Evolutionary conservation across 2,888 invertebrate species (phyloP).

Genomic region (Synergus umbraculus): DNA sequence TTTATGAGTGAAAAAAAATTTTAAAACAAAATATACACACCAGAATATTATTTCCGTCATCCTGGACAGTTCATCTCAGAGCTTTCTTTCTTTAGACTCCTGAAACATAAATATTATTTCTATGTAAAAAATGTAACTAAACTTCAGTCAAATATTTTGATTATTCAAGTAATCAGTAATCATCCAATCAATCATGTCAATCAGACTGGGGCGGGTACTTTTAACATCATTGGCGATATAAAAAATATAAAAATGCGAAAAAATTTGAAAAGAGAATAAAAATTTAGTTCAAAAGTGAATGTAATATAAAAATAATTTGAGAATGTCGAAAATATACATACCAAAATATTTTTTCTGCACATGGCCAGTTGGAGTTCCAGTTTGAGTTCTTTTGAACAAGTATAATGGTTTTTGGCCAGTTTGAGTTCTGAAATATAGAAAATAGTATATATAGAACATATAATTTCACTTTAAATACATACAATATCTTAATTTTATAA

Average conservation of each 20-base stretch:
- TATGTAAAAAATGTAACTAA: neutral
- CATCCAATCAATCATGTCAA: constrained; percentile 21
- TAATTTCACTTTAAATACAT: neutral
- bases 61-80: too few relatives aligned
- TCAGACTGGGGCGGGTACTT: constrained; percentile 34
- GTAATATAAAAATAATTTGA: neutral
- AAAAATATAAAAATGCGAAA: neutral
- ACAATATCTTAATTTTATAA: neutral
- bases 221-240: constrained; percentile 7
- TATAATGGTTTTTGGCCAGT: neutral
- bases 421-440: neutral
- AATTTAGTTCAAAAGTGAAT: neutral
- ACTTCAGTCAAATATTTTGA: too few relatives aligned
- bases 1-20: too few relatives aligned
- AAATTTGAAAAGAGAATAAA: neutral
- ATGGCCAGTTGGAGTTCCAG: neutral
- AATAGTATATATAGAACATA: neutral
- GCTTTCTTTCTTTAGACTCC: too few relatives aligned
- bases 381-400: too few relatives aligned
- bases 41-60: too few relatives aligned
- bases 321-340: neutral
- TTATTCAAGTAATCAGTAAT: neutral
- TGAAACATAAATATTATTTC: neutral
- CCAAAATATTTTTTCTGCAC: neutral
- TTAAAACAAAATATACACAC: too few relatives aligned